Evolutionary conservation across 2,113 vertebrate genomes (phyloP), one percentile per base, ranked within the genome.

Genomic region (Picathartes gymnocephalus): DNA sequence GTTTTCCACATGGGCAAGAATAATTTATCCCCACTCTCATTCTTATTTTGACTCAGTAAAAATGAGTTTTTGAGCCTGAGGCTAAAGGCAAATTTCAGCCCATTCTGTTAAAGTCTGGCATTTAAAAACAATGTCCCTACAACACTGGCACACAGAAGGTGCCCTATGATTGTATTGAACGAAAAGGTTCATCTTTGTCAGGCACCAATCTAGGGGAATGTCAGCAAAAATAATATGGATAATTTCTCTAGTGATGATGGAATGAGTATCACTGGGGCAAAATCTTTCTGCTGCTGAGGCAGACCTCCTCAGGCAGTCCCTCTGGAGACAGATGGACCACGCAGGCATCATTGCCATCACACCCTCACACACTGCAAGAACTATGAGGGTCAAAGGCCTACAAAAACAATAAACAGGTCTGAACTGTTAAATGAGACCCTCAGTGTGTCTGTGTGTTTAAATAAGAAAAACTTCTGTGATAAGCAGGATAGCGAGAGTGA

Each of bases 341-440:
- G 18, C 44, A 77, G 30, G 11, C 53, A 40, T 37, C 0, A 0
- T 28, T 82, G 30, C 30, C 30, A 45, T 12, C 7, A 33, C 27
- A 53, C 25, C 53, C 30, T 72, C 3, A 10, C 56, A 44, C 37
- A 15, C 2, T 74, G 16, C 15, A 88, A 70, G 45, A 22, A n/a
- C 27, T 25, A 3, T 8, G 11, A 92, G 15, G 5, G 13, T 69
- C 42, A 70, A 40, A 66, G 22, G 13, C n/a, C 57, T 40, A 62
- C 12, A 35, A 74, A 84, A 79, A 11, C 23, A 65, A 7, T 54
- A 66, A 82, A 42, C 4, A 8, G 5, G 12, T 39, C 35, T 72
- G 62, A 76, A 28, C 20, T 68, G 17, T 28, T 48, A 80, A 37
- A 23, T 50, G 53, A 93, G 39, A 44, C 17, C 22, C 33, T 64